phyloP scores from a whole-genome alignment of 2,113 vertebrate genomes.

The Dromas ardeola region DNA sequence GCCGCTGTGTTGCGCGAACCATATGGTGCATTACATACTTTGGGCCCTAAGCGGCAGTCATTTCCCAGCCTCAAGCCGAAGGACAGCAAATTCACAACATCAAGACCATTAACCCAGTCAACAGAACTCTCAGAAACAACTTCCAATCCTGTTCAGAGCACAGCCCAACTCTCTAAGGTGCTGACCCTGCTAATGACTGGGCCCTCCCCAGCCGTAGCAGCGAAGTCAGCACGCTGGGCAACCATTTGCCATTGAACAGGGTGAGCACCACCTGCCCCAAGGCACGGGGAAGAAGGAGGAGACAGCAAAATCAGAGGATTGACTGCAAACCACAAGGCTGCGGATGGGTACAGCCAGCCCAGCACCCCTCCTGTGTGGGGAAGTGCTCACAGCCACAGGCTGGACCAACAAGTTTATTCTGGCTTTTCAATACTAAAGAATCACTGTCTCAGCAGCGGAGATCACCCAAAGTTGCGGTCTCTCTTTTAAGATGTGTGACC shows the following conservation, averaged over 20 bases:
- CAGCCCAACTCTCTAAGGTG: neutral
- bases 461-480: neutral
- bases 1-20: neutral
- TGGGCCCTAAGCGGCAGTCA: neutral
- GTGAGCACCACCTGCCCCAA: neutral
- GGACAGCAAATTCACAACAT: neutral
- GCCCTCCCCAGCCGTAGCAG: neutral
- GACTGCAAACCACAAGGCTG: neutral
- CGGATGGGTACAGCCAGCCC: neutral
- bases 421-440: neutral
- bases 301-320: neutral
- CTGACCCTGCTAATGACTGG: neutral
- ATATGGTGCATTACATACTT: neutral
- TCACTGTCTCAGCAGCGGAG: neutral
- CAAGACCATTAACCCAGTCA: neutral
- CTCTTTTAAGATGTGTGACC: neutral
- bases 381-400: neutral
- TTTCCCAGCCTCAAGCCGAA: neutral
- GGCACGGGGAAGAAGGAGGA: neutral
- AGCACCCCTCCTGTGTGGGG: neutral
- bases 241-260: neutral
- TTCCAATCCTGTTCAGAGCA: neutral
- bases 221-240: fast-evolving
- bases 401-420: neutral
- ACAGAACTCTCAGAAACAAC: neutral